A percentile compares a stretch with the other conserved stretches of the same genome.
These are phyloP conservation scores for Suricata suricatta DNA, from an alignment of 2,113 vertebrate genomes.

Conservation along the genomic window DNA sequence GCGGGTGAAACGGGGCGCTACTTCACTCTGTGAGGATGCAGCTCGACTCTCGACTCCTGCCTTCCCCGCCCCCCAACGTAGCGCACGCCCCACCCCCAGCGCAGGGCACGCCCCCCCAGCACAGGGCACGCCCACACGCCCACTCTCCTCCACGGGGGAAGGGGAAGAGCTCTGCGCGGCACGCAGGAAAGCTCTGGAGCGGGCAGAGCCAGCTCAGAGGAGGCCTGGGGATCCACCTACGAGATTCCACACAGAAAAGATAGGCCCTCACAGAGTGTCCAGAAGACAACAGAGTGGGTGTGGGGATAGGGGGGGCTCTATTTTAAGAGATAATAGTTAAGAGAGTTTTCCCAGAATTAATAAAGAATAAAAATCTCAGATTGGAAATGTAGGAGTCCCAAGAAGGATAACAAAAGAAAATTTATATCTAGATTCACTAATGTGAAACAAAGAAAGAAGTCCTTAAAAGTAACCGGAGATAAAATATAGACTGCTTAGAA, in stretches of 20 bases:
- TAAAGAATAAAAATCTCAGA: neutral
- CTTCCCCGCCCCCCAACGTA: no score
- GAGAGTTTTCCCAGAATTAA: neutral
- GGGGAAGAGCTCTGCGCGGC: neutral
- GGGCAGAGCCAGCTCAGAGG: no score
- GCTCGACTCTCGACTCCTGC: neutral
- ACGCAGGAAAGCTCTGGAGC: neutral
- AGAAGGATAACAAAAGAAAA: neutral
- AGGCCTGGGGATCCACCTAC: neutral
- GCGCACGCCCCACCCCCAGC: neutral
- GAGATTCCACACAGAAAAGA: neutral
- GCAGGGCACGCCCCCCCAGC: accelerated
- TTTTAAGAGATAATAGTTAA: neutral
- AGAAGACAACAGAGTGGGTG: neutral
- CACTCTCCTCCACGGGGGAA: neutral
- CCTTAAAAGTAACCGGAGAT: neutral
- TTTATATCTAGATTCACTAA: neutral
- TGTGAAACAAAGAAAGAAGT: conserved; percentile 1
- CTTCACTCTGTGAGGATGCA: neutral
- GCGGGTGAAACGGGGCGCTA: neutral
- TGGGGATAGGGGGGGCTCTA: neutral
- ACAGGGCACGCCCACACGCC: accelerated
- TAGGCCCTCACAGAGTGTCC: neutral
- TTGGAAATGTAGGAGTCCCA: neutral
- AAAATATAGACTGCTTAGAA: neutral